Evolutionary conservation across 2,797 vertebrate species (phyloP), one percentile per base, ranked within the genome.

Genomic region (Cuculus canorus): DNA sequence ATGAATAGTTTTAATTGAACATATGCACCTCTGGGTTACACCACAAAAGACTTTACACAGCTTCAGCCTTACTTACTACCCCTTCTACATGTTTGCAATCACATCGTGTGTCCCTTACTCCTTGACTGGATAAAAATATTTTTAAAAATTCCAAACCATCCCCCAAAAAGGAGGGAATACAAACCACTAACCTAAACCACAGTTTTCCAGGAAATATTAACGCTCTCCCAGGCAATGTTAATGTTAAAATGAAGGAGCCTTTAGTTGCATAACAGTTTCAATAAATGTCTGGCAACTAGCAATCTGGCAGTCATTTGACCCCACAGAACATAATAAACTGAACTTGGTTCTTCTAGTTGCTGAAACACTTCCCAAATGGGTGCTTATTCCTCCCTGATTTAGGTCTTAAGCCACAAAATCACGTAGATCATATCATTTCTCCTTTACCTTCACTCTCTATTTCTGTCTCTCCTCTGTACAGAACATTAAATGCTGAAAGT

Each of bases 161-260:
- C 13, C 52, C 4, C 32, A 61, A 69, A 72, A 71, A 47, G 7
- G 9, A 54, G 17, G 8, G 33, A 76, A 76, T 39, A 27, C 24
- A 72, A 87, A 59, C 33, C 24, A 69, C 54, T 53, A 78, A 35
- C 12, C 3, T 21, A 61, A 82, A 82, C 11, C 3, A 2, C 14
- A 85, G 25, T 17, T 37, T 87, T 87, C 25, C 30, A 80, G 71
- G 64, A 73, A 86, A 73, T 27, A 71, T 9, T 52, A 47, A 53
- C 69, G 10, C 4, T 64, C 25, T 71, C 65, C 57, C 24, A 60
- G 33, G 33, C 5, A 85, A 32, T 33, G 61, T 37, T 65, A 72
- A 80, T 30, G 25, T 45, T 82, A 85, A 87, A 93, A 85, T 78
- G 61, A 83, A 56, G 32, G 25, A 28, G 80, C 60, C 5, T 89